Conservation (phyloP, 1,140 invertebrate species). For the Drosophila athabasca region DNA sequence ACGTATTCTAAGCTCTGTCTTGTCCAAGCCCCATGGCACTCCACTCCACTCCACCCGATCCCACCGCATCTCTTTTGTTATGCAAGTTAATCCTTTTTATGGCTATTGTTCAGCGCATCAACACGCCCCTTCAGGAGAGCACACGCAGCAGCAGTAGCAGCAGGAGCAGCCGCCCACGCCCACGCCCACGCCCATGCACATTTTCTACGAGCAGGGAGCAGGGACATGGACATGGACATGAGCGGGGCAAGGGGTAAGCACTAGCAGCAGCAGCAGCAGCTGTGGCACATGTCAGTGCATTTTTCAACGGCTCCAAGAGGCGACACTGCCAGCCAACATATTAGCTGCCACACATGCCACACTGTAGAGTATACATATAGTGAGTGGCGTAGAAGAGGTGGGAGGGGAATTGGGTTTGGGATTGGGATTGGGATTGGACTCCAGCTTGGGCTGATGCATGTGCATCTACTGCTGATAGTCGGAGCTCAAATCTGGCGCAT, state of each 20-base stretch:
- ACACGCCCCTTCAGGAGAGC: slow-evolving; percentile 51
- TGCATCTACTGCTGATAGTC: slow-evolving; percentile 73
- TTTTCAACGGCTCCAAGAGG: slow-evolving; percentile 70
- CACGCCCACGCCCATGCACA: slow-evolving; percentile 53
- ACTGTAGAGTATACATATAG: slow-evolving; percentile 32
- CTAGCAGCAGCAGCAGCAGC: slow-evolving; percentile 48
- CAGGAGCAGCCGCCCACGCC: slow-evolving; percentile 27
- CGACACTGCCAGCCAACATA: slow-evolving; percentile 73
- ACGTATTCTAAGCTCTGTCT: slow-evolving; percentile 23
- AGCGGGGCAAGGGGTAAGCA: neutral
- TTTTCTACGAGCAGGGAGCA: slow-evolving; percentile 44
- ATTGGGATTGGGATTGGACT: slow-evolving; percentile 20
- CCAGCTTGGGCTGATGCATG: slow-evolving; percentile 59
- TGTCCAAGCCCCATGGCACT: slow-evolving; percentile 5
- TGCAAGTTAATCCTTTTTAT: slow-evolving; percentile 81
- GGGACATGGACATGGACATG: neutral
- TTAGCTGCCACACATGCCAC: slow-evolving; percentile 73
- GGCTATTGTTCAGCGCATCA: slow-evolving; percentile 79
- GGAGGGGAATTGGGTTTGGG: slow-evolving; percentile 18
- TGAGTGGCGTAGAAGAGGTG: slow-evolving; percentile 2
- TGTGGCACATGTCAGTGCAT: slow-evolving; percentile 78
- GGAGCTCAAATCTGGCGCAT: slow-evolving; percentile 70
- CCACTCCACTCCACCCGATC: neutral
- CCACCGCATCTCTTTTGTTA: slow-evolving; percentile 58
- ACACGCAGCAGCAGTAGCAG: slow-evolving; percentile 7